phyloP scores from a whole-genome alignment of 2,797 vertebrate species.

The Typhlichthys subterraneus region DNA sequence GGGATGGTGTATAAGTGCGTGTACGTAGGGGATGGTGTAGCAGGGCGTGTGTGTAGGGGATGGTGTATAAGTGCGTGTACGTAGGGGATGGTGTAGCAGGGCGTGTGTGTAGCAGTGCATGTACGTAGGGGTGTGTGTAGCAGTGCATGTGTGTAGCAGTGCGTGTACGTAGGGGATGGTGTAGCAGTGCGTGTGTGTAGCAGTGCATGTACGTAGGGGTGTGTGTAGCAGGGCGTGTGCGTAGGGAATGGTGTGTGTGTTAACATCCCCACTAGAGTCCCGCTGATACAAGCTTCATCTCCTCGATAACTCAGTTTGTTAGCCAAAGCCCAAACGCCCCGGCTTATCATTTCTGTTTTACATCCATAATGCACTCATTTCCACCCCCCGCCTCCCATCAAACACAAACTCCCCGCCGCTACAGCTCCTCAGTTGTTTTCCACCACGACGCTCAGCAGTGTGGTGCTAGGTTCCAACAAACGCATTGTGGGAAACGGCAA shows the following conservation, averaged over 20 bases:
- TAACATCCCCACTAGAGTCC: slow-evolving; percentile 30
- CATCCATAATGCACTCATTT: slow-evolving; percentile 42
- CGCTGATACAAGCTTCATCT: slow-evolving; percentile 48
- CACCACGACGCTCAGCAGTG: not conserved
- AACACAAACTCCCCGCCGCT: slow-evolving; percentile 27
- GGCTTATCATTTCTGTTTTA: slow-evolving; percentile 40
- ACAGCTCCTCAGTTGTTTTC: not conserved
- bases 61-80: too few relatives aligned
- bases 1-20: too few relatives aligned
- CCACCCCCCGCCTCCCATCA: slow-evolving; percentile 4
- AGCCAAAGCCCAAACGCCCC: slow-evolving; percentile 37
- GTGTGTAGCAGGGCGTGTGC: slow-evolving; percentile 9
- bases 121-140: too few relatives aligned
- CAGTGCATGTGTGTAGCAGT: slow-evolving; percentile 20
- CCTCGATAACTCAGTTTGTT: slow-evolving; percentile 48
- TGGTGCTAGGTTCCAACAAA: not conserved
- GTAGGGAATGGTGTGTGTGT: not conserved
- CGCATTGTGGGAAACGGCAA: too few relatives aligned
- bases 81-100: too few relatives aligned
- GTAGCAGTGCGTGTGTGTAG: slow-evolving; percentile 46
- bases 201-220: slow-evolving; percentile 19
- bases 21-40: too few relatives aligned
- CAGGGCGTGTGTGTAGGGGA: too few relatives aligned
- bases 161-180: slow-evolving; percentile 50
- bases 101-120: too few relatives aligned